phyloP scores from a whole-genome alignment of 2,888 invertebrate species.

The Peribatodes rhomboidaria region DNA sequence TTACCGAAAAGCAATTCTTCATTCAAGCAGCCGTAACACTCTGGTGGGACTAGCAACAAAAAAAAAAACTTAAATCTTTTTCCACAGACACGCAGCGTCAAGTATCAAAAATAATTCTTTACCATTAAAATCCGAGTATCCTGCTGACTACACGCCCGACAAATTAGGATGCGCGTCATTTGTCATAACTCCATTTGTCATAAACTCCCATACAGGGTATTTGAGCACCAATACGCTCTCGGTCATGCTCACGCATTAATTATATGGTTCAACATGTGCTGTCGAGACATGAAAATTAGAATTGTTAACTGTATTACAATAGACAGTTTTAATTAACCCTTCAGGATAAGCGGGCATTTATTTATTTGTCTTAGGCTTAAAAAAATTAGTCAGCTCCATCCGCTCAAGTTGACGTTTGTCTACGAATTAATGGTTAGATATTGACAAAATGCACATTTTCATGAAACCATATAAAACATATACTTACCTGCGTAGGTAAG shows the following conservation, averaged over 20 bases:
- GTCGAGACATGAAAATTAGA: constrained; percentile 44
- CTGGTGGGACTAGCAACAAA: too few species aligned
- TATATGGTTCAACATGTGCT: constrained; percentile 59
- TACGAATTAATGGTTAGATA: too few species aligned
- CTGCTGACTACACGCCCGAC: constrained; percentile 74
- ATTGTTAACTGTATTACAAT: constrained; percentile 47
- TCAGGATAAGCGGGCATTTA: constrained; percentile 34
- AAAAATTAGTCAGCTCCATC: too few species aligned
- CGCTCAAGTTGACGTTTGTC: neutral
- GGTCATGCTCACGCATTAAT: constrained; percentile 55
- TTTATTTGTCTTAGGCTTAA: neutral
- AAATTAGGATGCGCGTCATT: constrained; percentile 77
- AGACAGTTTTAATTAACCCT: constrained; percentile 42
- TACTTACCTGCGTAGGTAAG: too few species aligned
- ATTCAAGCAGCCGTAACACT: neutral
- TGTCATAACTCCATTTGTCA: constrained; percentile 75
- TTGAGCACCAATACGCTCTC: constrained; percentile 58
- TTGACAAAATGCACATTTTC: too few species aligned
- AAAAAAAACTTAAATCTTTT: neutral
- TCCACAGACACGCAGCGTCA: constrained; percentile 13
- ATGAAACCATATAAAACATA: too few species aligned
- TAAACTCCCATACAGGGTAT: constrained; percentile 49
- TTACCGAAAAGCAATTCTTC: too few species aligned
- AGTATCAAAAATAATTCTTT: constrained; percentile 13
- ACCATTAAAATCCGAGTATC: constrained; percentile 53